These are phyloP conservation scores for Arrhamphus sclerolepis DNA, from an alignment of 2,797 vertebrate species.

Conservation along the genomic window DNA sequence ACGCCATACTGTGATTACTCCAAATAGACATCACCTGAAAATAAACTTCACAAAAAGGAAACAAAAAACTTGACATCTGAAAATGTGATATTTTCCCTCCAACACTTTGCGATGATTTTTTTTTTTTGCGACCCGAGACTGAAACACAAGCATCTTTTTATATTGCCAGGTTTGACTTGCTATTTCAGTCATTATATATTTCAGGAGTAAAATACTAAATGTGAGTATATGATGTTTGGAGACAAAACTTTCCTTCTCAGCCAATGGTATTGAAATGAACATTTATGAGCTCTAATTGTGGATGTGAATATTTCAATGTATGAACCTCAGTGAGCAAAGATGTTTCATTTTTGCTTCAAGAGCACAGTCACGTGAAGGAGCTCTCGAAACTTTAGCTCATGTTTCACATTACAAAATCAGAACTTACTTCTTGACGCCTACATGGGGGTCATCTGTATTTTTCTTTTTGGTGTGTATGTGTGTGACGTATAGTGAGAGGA, in stretches of 20 bases:
- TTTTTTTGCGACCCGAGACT: conserved; percentile 34
- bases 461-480: conserved; percentile 16
- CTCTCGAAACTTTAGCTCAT: conserved; percentile 19
- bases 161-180: conserved; percentile 45
- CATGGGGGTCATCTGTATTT: background rate
- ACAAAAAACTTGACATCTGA: background rate
- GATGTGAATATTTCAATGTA: conserved; percentile 26
- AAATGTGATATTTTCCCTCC: background rate
- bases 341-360: background rate
- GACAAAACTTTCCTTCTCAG: conserved; percentile 3
- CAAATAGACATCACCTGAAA: background rate
- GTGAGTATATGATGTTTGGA: conserved; percentile 14
- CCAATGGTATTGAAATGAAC: conserved; percentile 11
- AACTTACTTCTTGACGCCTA: conserved; percentile 9
- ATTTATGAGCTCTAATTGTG: conserved; percentile 25
- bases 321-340: conserved; percentile 33
- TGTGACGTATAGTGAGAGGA: conserved; percentile 36
- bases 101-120: conserved; percentile 20
- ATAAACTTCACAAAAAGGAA: background rate
- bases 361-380: conserved; percentile 42
- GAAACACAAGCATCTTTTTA: conserved; percentile 45
- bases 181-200: conserved; percentile 51
- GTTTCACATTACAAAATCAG: conserved; percentile 19
- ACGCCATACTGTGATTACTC: no score
- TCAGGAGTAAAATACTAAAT: conserved; percentile 25